Percentiles rank a stretch among this genome's conserved stretches.
Evolutionary conservation across 30 jellyfish, hydroid and myxozoan species (phyloP).

Genomic region (Cassiopea andromeda): DNA sequence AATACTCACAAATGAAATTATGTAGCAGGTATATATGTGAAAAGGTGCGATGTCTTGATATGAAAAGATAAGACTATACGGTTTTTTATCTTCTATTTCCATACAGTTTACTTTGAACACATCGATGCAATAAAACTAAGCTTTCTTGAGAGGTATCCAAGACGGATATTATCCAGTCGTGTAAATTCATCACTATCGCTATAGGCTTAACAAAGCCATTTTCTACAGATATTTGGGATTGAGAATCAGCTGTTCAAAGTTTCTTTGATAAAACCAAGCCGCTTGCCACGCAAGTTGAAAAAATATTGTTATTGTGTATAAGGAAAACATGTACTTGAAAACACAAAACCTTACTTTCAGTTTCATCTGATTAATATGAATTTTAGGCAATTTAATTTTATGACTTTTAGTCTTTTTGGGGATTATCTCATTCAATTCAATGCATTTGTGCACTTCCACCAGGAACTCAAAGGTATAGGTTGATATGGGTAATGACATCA

Average conservation of each 20-base stretch:
- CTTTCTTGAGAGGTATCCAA: background rate
- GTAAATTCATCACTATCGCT: background rate
- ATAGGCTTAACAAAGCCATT: background rate
- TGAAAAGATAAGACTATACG: background rate
- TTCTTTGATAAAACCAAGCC: slow-evolving; percentile 41
- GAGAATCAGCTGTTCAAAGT: slow-evolving; percentile 57
- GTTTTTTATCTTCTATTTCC: background rate
- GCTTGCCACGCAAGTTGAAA: slow-evolving; percentile 43
- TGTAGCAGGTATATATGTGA: no score
- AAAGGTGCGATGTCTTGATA: background rate
- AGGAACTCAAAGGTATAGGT: background rate
- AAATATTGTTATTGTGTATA: slow-evolving; percentile 2
- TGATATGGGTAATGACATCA: background rate
- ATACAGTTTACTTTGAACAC: background rate
- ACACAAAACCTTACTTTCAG: background rate
- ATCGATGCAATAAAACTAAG: background rate
- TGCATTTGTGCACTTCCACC: background rate
- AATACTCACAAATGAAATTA: no score
- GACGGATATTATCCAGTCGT: background rate
- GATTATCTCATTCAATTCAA: background rate
- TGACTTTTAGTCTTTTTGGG: background rate
- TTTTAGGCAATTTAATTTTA: background rate
- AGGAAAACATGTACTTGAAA: slow-evolving; percentile 2
- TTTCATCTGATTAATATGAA: background rate
- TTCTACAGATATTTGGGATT: background rate